A percentile compares a stretch with the other conserved stretches of the same genome.
Evolutionary conservation across 2,113 vertebrate genomes (phyloP).

Genomic region (Neogale vison): DNA sequence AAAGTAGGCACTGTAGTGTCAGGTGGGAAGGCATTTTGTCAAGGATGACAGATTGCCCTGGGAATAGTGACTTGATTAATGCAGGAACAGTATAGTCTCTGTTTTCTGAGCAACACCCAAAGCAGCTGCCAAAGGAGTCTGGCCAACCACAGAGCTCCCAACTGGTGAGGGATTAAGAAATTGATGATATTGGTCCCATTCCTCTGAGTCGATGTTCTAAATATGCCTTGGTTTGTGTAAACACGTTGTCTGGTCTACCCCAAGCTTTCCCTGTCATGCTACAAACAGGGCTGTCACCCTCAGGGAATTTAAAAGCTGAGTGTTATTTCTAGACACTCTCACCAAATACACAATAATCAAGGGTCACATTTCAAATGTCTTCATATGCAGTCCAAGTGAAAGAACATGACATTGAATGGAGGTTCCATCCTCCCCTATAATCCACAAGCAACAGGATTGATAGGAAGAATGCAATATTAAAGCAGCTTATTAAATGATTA

Average conservation of each 20-base stretch:
- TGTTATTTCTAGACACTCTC: no score
- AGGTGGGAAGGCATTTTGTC: not conserved
- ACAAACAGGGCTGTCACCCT: no score
- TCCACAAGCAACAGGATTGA: no score
- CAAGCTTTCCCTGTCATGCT: no score
- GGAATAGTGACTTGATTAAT: not conserved
- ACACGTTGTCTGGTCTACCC: not conserved
- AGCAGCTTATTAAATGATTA: no score
- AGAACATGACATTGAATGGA: no score
- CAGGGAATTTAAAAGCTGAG: no score
- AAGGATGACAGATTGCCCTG: not conserved
- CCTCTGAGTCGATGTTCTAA: not conserved
- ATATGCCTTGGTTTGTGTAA: not conserved
- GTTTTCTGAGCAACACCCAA: not conserved
- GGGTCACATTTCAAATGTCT: no score
- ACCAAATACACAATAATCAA: no score
- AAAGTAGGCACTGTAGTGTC: not conserved
- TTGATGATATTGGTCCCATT: not conserved
- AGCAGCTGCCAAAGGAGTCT: not conserved
- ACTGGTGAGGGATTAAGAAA: not conserved
- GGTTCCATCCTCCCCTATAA: no score
- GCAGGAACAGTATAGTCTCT: not conserved
- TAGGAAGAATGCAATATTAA: no score
- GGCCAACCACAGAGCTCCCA: not conserved
- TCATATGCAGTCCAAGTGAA: no score